Evolutionary conservation across 2,797 vertebrate genomes (phyloP).

Genomic region (Meda fulgida): DNA sequence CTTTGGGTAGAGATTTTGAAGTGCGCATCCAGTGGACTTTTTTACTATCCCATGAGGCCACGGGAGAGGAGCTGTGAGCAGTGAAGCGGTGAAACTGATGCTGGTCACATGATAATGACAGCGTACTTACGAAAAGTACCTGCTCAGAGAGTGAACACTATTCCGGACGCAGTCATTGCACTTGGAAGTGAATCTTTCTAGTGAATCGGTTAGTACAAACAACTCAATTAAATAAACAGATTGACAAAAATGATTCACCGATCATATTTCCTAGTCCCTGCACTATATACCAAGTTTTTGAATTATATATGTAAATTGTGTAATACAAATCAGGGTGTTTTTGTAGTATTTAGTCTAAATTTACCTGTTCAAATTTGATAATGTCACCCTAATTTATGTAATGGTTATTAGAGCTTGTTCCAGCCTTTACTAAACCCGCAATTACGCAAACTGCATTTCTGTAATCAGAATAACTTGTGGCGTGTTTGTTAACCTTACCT

Average conservation of each 20-base stretch:
- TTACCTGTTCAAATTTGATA: not conserved
- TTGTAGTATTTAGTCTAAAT: not conserved
- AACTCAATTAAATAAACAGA: not conserved
- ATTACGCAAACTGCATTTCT: not conserved
- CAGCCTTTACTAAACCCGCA: not conserved
- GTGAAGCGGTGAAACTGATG: not conserved
- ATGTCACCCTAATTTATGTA: not conserved
- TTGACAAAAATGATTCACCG: not conserved
- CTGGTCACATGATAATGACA: not conserved
- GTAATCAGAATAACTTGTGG: no score
- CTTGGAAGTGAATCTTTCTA: not conserved
- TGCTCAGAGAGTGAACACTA: not conserved
- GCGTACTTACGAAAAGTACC: not conserved
- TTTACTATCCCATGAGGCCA: not conserved
- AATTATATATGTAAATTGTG: not conserved
- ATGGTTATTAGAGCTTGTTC: not conserved
- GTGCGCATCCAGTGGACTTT: not conserved
- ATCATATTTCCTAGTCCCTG: not conserved
- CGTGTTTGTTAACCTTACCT: slow-evolving; percentile 75
- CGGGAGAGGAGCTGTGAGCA: not conserved
- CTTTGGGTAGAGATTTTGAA: not conserved
- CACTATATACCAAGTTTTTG: not conserved
- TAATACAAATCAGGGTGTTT: not conserved
- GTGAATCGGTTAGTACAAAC: not conserved
- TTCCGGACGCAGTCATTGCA: not conserved